Conservation (phyloP, 2,797 vertebrate genomes). For the Lithobates pipiens region DNA sequence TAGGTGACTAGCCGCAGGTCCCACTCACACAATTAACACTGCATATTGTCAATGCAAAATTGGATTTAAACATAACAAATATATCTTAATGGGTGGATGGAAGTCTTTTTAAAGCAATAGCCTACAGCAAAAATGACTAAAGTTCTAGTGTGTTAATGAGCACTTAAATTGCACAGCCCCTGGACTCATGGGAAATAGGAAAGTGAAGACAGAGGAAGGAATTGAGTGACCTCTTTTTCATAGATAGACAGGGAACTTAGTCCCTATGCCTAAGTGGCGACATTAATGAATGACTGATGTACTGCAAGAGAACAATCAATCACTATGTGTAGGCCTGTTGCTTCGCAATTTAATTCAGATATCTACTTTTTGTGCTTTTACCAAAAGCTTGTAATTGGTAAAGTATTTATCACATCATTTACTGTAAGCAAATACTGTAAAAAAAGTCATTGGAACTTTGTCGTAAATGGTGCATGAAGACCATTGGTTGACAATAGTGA, state of each 20-base stretch:
- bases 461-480: constrained; percentile 22
- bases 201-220: constrained; percentile 62
- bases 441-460: constrained; percentile 54
- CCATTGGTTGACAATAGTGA: not conserved
- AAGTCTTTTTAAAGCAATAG: constrained; percentile 54
- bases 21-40: not conserved
- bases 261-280: constrained; percentile 55
- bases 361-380: constrained; percentile 60
- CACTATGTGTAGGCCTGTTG: constrained; percentile 62
- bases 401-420: constrained; percentile 65
- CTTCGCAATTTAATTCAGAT: constrained; percentile 62
- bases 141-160: constrained; percentile 57
- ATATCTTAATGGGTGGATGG: constrained; percentile 21
- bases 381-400: constrained; percentile 66
- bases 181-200: constrained; percentile 66
- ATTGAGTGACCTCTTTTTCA: constrained; percentile 61
- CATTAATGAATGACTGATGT: constrained; percentile 65
- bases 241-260: constrained; percentile 51
- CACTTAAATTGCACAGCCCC: constrained; percentile 63
- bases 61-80: constrained; percentile 52
- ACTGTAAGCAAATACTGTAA: constrained; percentile 63
- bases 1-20: constrained; percentile 7
- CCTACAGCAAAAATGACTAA: constrained; percentile 58
- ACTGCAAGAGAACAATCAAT: constrained; percentile 63
- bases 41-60: constrained; percentile 58